Base-by-base conservation (phyloP, 2,113 vertebrate genomes). In the Eolophus roseicapilla region DNA sequence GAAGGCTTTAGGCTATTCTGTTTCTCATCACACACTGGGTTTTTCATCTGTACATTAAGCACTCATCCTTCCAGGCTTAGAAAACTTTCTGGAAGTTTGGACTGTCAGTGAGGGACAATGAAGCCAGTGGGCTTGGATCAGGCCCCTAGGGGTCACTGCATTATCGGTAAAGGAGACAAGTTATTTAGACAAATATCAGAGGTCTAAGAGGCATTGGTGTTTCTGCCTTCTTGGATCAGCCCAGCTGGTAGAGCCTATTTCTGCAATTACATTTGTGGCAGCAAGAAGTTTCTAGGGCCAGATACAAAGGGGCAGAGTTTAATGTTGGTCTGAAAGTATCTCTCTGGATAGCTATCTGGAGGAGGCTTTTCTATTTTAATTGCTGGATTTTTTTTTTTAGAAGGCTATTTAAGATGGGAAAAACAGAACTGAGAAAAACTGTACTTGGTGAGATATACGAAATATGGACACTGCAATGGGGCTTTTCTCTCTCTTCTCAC, bases 1-100 rank as follows among this genome's bases (percentile, higher is more conserved):
- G 67, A 91, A 87, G 59, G 43, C 68, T 93, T 82, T 78, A 90
- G 92, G 90, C 85, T 85, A 78, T 74, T 77, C 71, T 90, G 37
- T 74, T 92, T 86, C 79, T 91, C 71, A 82, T 82, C 90, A 94
- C 82, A 85, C 31, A 83, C n/a, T 17, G 3, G 0, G 3, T 44
- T 33, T 79, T 90, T 92, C 18, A 53, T 62, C 63, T 67, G 11
- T 67, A 43, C 19, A 41, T 82, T 63, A 91, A 85, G 64, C 46
- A 57, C 79, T 80, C 53, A 77, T 90, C 49, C 55, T 77, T 91
- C 37, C 31, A 74, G 53, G 33, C 59, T 94, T 80, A 70, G 71
- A 80, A 90, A 88, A 68, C 21, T 86, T 94, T 88, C 79, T 90
- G 71, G 21, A 88, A 76, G 31, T 80, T 43, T 74, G 33, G 37